Evolutionary conservation across 2,113 vertebrate genomes (phyloP).

Genomic region (Camarhynchus parvulus): DNA sequence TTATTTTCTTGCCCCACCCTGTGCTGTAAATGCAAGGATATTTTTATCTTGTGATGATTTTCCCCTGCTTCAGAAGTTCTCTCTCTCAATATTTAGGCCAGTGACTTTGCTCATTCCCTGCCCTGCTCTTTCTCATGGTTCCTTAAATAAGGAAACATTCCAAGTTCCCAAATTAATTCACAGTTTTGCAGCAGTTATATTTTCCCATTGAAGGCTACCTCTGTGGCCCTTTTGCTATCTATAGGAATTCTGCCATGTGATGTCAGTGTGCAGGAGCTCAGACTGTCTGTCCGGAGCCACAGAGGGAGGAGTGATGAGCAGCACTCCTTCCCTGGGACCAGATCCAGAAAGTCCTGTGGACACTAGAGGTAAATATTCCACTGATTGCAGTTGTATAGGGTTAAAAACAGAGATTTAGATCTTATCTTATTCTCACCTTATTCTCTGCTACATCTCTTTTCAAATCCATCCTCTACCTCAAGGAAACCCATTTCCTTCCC

Average conservation of each 20-base stretch:
- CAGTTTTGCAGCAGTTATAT: background rate
- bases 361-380: background rate
- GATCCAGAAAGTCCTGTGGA: background rate
- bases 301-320: background rate
- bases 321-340: background rate
- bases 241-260: background rate
- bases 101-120: background rate
- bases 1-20: slow-evolving; percentile 5
- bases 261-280: background rate
- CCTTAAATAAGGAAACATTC: background rate
- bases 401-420: background rate
- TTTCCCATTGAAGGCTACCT: background rate
- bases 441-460: background rate
- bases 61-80: background rate
- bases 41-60: background rate
- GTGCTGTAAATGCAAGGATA: background rate
- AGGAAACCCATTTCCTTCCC: background rate
- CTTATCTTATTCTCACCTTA: background rate
- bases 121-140: background rate
- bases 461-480: background rate
- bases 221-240: background rate
- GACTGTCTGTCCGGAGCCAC: background rate
- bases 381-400: background rate
- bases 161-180: background rate
- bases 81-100: background rate